These are phyloP conservation scores for Agapornis canus DNA, from an alignment of 2,797 vertebrate genomes.

Conservation along the genomic window DNA sequence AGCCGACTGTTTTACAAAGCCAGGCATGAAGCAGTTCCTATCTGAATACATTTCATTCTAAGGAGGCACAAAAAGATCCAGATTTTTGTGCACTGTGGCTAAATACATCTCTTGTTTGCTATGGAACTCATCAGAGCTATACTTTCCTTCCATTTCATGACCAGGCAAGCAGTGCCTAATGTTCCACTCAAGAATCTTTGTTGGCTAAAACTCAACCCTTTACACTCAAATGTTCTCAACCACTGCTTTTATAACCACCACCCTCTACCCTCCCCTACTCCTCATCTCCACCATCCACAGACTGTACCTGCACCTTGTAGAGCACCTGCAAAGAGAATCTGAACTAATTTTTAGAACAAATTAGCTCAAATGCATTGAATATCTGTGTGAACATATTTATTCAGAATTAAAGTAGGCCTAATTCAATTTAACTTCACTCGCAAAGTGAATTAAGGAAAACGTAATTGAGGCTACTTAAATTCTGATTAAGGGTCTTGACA, in stretches of 20 bases:
- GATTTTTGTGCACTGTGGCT: background rate
- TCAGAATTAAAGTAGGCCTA: slow-evolving; percentile 35
- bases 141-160: background rate
- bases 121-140: background rate
- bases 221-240: background rate
- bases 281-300: background rate
- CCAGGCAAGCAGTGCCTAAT: background rate
- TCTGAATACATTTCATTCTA: background rate
- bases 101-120: background rate
- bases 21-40: background rate
- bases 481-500: slow-evolving; percentile 69
- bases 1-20: background rate
- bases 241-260: background rate
- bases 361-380: slow-evolving; percentile 9
- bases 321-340: background rate
- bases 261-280: background rate
- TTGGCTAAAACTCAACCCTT: background rate
- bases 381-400: slow-evolving; percentile 17
- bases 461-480: slow-evolving; percentile 63
- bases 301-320: background rate
- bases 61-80: background rate
- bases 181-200: background rate
- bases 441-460: slow-evolving; percentile 56
- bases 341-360: background rate
- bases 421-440: slow-evolving; percentile 59